These are phyloP conservation scores for Sebastes elongatus DNA, from an alignment of 2,797 vertebrate genomes.

Conservation along the genomic window DNA sequence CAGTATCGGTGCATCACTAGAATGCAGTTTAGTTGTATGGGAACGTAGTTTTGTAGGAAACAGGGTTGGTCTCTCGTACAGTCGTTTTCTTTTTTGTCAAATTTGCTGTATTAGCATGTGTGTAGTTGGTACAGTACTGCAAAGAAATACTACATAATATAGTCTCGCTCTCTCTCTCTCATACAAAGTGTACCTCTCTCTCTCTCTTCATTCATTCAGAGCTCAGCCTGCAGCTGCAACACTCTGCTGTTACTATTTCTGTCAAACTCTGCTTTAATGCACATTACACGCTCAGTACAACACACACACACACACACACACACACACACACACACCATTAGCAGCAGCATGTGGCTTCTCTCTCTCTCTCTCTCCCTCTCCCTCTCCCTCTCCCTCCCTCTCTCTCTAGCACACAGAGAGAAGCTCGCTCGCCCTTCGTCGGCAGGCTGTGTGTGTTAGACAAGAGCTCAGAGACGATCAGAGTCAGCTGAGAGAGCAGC, in stretches of 20 bases:
- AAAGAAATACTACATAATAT: neutral
- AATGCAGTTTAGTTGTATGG: no score
- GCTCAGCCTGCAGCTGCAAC: slow-evolving; percentile 63
- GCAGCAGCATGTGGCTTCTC: slow-evolving; percentile 42
- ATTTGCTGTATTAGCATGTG: neutral
- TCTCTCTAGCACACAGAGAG: slow-evolving; percentile 13
- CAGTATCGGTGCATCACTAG: no score
- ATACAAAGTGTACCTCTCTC: neutral
- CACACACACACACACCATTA: slow-evolving; percentile 17
- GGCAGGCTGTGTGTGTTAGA: slow-evolving; percentile 28
- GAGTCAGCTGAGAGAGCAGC: slow-evolving; percentile 22
- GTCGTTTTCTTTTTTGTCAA: neutral
- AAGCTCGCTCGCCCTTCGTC: slow-evolving; percentile 37
- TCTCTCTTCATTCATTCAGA: slow-evolving; percentile 37
- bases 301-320: slow-evolving; percentile 10
- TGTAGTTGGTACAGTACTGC: neutral
- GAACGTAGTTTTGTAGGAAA: no score
- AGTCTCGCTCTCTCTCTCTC: neutral
- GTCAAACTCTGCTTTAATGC: slow-evolving; percentile 65
- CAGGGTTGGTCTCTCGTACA: neutral
- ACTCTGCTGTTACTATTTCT: slow-evolving; percentile 71
- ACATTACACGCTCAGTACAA: slow-evolving; percentile 35
- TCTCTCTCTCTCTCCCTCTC: neutral
- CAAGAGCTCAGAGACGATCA: slow-evolving; percentile 18
- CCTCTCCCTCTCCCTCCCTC: slow-evolving; percentile 3